These are phyloP conservation scores for Bubalus kerabau DNA, from an alignment of 2,113 vertebrate genomes.

Conservation along the genomic window DNA sequence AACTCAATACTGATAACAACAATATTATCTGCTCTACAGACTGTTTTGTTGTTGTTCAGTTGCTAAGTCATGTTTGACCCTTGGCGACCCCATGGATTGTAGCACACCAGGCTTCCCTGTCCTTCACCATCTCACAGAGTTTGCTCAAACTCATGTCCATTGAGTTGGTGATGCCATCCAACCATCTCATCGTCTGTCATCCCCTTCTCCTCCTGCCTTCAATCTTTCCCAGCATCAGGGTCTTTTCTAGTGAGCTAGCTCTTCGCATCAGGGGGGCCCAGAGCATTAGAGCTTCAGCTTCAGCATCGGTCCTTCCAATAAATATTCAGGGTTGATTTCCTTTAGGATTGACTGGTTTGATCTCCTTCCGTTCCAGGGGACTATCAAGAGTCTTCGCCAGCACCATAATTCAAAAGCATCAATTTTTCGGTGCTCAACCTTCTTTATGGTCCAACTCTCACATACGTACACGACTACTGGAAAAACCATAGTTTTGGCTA, in stretches of 20 bases:
- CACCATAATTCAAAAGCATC: neutral
- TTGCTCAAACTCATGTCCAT: neutral
- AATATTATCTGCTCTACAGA: neutral
- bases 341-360: neutral
- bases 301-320: neutral
- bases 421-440: neutral
- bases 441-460: neutral
- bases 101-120: neutral
- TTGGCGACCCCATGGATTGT: neutral
- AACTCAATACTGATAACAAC: neutral
- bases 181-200: neutral
- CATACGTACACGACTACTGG: neutral
- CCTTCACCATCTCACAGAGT: neutral
- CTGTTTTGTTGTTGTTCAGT: neutral
- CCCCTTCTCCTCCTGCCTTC: neutral
- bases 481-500: neutral
- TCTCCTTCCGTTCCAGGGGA: neutral
- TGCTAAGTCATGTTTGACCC: neutral
- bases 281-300: neutral
- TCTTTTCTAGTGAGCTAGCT: neutral
- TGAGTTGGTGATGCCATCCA: neutral
- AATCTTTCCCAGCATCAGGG: neutral
- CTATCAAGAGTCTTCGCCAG: neutral
- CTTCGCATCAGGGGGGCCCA: neutral
- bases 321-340: neutral